These are phyloP conservation scores for Jacana jacana DNA, from an alignment of 2,113 vertebrate species.

Conservation along the genomic window DNA sequence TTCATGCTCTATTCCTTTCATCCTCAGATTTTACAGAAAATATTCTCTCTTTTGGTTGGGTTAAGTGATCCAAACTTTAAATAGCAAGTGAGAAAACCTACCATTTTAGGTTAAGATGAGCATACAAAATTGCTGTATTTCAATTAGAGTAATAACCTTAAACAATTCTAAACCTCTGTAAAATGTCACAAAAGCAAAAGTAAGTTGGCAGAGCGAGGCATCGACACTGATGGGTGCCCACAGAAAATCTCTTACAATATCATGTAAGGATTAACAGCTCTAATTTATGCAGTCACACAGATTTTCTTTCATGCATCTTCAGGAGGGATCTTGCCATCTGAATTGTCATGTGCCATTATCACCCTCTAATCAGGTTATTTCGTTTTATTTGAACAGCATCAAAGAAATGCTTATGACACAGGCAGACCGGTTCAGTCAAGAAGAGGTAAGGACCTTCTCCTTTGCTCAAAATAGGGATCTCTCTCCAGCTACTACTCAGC, in stretches of 20 bases:
- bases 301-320: slow-evolving; percentile 51
- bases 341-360: slow-evolving; percentile 58
- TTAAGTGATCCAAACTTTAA: slow-evolving; percentile 34
- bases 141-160: slow-evolving; percentile 50
- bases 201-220: slow-evolving; percentile 47
- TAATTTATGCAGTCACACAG: slow-evolving; percentile 64
- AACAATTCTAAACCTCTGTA: slow-evolving; percentile 54
- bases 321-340: slow-evolving; percentile 52
- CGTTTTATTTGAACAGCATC: slow-evolving; percentile 75
- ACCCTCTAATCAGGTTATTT: slow-evolving; percentile 48
- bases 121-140: slow-evolving; percentile 42
- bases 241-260: slow-evolving; percentile 58
- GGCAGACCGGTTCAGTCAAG: slow-evolving; percentile 88
- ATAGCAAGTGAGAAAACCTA: slow-evolving; percentile 10
- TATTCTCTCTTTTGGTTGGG: slow-evolving; percentile 12
- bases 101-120: slow-evolving; percentile 32
- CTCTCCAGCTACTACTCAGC: not conserved
- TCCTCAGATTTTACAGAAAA: slow-evolving; percentile 51
- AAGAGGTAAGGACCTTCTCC: slow-evolving; percentile 78
- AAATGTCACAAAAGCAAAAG: slow-evolving; percentile 50
- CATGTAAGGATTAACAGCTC: slow-evolving; percentile 49
- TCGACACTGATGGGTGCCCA: slow-evolving; percentile 42
- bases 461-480: not conserved
- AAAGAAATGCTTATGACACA: slow-evolving; percentile 91
- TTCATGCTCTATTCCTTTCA: slow-evolving; percentile 66